These are phyloP conservation scores for Phylloscopus trochiloides DNA, from an alignment of 2,113 vertebrate species.

Conservation along the genomic window DNA sequence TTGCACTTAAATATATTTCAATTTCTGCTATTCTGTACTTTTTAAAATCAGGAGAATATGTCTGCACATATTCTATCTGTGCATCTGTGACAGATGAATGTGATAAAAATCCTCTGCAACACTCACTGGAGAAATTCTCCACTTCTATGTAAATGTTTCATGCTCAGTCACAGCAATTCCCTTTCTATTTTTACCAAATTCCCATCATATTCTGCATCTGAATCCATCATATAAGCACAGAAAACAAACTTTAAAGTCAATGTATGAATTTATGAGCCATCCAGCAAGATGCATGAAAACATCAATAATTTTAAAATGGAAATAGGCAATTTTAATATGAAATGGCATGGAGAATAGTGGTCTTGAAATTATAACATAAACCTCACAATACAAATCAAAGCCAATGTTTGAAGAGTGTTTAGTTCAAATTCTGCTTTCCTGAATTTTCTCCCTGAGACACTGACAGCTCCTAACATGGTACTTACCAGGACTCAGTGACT, in stretches of 20 bases:
- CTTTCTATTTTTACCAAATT: conserved; percentile 82
- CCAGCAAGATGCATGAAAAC: conserved; percentile 12
- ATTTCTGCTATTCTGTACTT: conserved; percentile 51
- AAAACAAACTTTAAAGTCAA: conserved; percentile 12
- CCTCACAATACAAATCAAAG: background rate
- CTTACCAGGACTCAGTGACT: background rate
- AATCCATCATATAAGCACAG: conserved; percentile 79
- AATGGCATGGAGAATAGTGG: background rate
- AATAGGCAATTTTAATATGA: conserved; percentile 29
- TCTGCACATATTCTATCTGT: background rate
- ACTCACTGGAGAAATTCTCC: conserved; percentile 57
- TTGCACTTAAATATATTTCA: background rate
- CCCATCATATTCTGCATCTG: conserved; percentile 74
- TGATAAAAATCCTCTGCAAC: conserved; percentile 62
- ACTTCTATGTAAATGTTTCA: conserved; percentile 74
- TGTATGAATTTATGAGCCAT: conserved; percentile 12
- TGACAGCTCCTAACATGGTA: background rate
- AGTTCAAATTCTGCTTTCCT: background rate
- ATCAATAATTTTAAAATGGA: conserved; percentile 28
- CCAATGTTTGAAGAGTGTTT: background rate
- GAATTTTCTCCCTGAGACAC: background rate
- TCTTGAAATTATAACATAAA: background rate
- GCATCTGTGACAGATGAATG: conserved; percentile 34
- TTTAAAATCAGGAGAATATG: conserved; percentile 13
- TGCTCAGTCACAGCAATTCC: conserved; percentile 76